phyloP scores from a whole-genome alignment of 1,140 invertebrate genomes.

The Pogonognathellus flavescens region DNA sequence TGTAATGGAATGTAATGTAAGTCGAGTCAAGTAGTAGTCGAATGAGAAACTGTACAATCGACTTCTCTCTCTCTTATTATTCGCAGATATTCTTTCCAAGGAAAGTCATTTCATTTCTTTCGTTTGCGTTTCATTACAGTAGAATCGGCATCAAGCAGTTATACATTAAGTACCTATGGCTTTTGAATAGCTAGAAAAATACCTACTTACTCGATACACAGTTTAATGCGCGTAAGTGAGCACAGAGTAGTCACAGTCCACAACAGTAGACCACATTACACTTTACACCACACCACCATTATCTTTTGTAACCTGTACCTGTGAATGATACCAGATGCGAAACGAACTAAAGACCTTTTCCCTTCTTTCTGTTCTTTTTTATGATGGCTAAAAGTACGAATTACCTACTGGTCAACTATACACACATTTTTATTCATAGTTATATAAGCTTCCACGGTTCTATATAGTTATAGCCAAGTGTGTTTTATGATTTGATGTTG shows the following conservation, averaged over 20 bases:
- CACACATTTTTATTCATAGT: no score
- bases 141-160: background rate
- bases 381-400: background rate
- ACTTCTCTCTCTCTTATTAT: constrained; percentile 23
- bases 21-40: constrained; percentile 17
- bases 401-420: no score
- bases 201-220: background rate
- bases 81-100: background rate
- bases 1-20: constrained; percentile 40
- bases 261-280: no score
- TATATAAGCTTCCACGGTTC: no score
- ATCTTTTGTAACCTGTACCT: background rate
- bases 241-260: background rate
- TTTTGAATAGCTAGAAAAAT: background rate
- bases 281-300: no score
- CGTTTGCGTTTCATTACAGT: background rate
- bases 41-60: constrained; percentile 43
- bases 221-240: background rate
- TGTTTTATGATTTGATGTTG: background rate
- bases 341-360: constrained; percentile 46
- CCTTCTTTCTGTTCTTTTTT: constrained; percentile 39
- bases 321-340: constrained; percentile 14
- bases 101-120: constrained; percentile 41
- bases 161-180: background rate
- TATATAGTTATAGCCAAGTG: no score